Evolutionary conservation across 2,113 vertebrate genomes (phyloP).

Genomic region (Poeciliopsis retropinna): DNA sequence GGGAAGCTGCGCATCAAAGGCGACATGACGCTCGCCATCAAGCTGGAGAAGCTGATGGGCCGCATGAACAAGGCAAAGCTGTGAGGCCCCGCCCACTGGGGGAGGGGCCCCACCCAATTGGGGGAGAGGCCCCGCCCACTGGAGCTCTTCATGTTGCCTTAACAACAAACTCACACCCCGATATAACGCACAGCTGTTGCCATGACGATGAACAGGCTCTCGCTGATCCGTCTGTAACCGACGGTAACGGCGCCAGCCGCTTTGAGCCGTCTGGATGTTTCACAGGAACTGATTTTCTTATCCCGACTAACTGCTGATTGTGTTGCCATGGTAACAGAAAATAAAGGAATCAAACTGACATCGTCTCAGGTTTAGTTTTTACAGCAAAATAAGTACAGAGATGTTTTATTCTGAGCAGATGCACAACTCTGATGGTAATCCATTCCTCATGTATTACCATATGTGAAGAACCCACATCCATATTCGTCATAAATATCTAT

Average conservation of each 20-base stretch:
- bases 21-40: slow-evolving; percentile 83
- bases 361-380: not conserved
- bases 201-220: not conserved
- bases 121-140: not conserved
- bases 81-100: slow-evolving; percentile 25
- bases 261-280: not conserved
- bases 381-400: no score
- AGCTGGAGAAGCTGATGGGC: slow-evolving; percentile 86
- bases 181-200: not conserved
- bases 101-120: not conserved
- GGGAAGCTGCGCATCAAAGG: slow-evolving; percentile 86
- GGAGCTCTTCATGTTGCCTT: slow-evolving; percentile 38
- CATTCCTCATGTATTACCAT: no score
- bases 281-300: not conserved
- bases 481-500: no score
- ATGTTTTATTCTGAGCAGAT: no score
- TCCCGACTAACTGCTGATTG: not conserved
- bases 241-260: not conserved
- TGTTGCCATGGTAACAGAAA: not conserved
- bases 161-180: not conserved
- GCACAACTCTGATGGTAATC: no score
- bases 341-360: not conserved
- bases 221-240: not conserved
- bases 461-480: no score
- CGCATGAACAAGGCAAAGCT: slow-evolving; percentile 74